Conservation (phyloP, 2,113 vertebrate genomes). For the Struthidea cinerea region DNA sequence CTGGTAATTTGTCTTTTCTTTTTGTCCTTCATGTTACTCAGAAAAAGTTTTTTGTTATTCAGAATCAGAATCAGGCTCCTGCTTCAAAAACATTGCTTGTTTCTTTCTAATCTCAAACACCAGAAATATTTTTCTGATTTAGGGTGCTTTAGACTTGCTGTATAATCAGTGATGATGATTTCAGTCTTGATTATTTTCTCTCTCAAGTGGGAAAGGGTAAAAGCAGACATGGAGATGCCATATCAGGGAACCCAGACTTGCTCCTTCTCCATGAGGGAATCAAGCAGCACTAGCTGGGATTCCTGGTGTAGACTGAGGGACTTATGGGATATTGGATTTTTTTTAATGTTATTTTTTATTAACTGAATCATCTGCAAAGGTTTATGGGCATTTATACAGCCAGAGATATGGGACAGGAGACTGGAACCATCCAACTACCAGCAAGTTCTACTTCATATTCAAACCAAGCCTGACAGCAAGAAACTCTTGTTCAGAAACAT, state of each 20-base stretch:
- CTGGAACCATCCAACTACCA: background rate
- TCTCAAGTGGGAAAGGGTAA: background rate
- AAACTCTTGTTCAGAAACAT: background rate
- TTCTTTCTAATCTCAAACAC: background rate
- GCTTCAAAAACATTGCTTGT: background rate
- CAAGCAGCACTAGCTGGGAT: background rate
- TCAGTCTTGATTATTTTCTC: background rate
- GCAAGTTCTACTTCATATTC: background rate
- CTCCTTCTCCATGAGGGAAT: background rate
- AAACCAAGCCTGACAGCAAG: background rate
- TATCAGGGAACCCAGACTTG: background rate
- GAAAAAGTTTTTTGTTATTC: background rate
- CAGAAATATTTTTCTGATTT: background rate
- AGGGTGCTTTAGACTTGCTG: background rate
- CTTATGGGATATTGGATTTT: background rate
- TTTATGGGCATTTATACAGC: background rate
- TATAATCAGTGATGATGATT: background rate
- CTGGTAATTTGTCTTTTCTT: background rate
- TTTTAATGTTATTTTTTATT: background rate
- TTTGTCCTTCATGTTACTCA: background rate
- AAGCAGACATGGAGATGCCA: accelerated
- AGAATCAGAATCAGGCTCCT: background rate
- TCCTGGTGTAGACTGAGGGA: background rate
- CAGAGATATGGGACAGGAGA: background rate
- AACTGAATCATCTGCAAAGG: background rate